Evolutionary conservation across 2,888 invertebrate species (phyloP), one percentile per base, ranked within the genome.

Genomic region (Hypena proboscidalis): DNA sequence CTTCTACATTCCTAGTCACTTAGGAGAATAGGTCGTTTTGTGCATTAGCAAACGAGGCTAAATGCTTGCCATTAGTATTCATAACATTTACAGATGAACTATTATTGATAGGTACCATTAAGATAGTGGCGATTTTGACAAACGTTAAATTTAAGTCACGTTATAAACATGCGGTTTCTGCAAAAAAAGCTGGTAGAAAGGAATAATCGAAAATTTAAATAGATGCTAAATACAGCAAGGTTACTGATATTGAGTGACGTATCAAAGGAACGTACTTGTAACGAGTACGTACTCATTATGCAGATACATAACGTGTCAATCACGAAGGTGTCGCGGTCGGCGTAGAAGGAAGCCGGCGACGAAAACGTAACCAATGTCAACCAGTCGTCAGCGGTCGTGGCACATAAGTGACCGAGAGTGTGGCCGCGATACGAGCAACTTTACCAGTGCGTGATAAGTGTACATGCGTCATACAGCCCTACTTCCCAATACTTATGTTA

Each of bases 361-460:
- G 61, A 70, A 78, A 78, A 72, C 67, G 67, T 59, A 65, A 57
- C 67, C 82, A 85, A 85, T 84, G 85, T 80, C 84, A 79, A 79
- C 80, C 58, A 61, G 70, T 74, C 64, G 40, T 57, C 48, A 46
- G 51, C 35, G 52, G 54, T 67, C 66, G 71, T 66, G 64, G 69
- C 70, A 70, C 69, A 71, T 68, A 67, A 74, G 66, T 75, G 73
- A 70, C 74, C 70, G 72, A 72, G 61, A 70, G 62, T 58, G 58
- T 52, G 74, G 68, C 73, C 71, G 69, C 74, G 64, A 70, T 70
- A 64, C 48, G 56, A 58, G 42, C 63, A 42, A 59, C 63, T 54
- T 59, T 65, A 58, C 62, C 67, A 60, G 61, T 69, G 66, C 61
- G 53, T 62, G 61, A 62, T 66, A 61, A 61, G 46, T 61, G 52